Base-by-base conservation (phyloP, 2,797 vertebrate species). In the Microcaecilia unicolor region DNA sequence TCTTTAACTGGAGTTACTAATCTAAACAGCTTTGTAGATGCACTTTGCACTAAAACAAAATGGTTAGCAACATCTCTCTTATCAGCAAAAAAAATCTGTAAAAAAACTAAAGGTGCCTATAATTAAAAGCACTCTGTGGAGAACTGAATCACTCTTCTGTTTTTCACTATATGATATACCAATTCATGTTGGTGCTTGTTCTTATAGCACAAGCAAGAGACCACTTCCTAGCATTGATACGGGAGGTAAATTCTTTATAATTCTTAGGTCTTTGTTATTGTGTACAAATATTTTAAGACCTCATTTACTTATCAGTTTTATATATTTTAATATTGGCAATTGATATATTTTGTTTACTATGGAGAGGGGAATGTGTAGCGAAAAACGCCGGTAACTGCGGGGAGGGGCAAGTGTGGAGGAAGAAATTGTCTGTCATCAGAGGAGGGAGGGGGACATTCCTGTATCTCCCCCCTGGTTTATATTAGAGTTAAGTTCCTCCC, bases 91-190 rank as follows among this genome's bases (percentile, higher is more conserved):
- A 35, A 31, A 41, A 59, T 44, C 58, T 64, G 24, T 68, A 78
- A 67, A n/a, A n/a, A n/a, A n/a, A 52, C 54, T 67, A 65, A 61
- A 74, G 49, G 86, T 90, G 88, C 87, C 89, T 90, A 78, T 70
- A 77, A 72, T 66, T 60, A 67, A 53, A 72, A 73, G 74, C 59
- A 58, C 83, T 85, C 76, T 67, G 55, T 27, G 42, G 76, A 67
- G 70, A 64, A 72, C 72, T 68, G 59, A 68, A 57, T 35, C 24
- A 53, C 59, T 21, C 20, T 50, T 44, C 29, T 52, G 46, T 41
- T 57, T 52, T 57, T 60, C 34, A 34, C 65, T 64, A 51, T 51
- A 48, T 55, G 9, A 9, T 58, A 71, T 68, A 55, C 80, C 22
- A 45, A 58, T 53, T 54, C 32, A 14, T 65, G 43, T 53, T 38